phyloP scores from a whole-genome alignment of 2,888 invertebrate species.

The Lepidochitona cinerea region DNA sequence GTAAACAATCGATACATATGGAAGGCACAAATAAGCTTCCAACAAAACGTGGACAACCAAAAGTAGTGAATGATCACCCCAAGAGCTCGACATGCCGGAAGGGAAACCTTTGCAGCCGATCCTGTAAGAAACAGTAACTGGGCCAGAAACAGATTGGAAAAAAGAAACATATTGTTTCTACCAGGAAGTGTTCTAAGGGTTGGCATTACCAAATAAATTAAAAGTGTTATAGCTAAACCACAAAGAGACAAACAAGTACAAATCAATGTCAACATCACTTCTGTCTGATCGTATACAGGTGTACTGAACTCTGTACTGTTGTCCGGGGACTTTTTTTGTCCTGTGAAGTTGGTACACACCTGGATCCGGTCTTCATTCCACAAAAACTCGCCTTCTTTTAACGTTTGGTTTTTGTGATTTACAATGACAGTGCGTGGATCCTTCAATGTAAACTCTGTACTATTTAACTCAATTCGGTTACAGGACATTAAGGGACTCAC shows the following conservation, averaged over 20 bases:
- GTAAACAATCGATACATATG: slow-evolving; percentile 8
- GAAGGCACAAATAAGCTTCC: neutral
- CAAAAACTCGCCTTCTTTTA: neutral
- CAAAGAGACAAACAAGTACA: neutral
- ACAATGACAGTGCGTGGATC: neutral
- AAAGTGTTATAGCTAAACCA: neutral
- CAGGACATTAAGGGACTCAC: neutral
- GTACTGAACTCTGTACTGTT: neutral
- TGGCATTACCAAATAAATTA: neutral
- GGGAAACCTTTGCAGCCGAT: neutral
- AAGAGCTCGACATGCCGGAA: neutral
- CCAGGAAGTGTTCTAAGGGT: neutral
- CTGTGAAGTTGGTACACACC: neutral
- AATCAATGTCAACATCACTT: neutral
- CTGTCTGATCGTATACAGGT: neutral
- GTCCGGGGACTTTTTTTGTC: neutral
- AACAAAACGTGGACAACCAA: neutral
- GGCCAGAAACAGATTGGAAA: neutral
- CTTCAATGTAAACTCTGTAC: neutral
- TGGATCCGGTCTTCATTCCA: neutral
- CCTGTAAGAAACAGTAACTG: neutral
- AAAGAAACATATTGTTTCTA: neutral
- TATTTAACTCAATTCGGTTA: neutral
- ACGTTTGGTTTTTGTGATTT: neutral
- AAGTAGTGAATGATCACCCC: slow-evolving; percentile 3